A percentile compares a stretch with the other conserved stretches of the same genome.
These are phyloP conservation scores for Rafetus swinhoei DNA, from an alignment of 2,113 vertebrate genomes.

Conservation along the genomic window DNA sequence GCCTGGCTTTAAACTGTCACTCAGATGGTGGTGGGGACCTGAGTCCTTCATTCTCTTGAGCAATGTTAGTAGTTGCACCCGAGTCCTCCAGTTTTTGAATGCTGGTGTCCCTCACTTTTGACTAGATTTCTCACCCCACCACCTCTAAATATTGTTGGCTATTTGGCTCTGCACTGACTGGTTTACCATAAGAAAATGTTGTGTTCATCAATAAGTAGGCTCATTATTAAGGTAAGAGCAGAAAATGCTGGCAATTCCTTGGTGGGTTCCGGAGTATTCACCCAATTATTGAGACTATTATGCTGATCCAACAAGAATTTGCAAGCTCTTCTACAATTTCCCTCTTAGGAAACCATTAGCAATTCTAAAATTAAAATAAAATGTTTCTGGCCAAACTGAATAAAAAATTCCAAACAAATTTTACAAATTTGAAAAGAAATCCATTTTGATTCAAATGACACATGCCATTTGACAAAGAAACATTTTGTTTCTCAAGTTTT, in stretches of 20 bases:
- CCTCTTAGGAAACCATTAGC: constrained; percentile 4
- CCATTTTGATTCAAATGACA: not conserved
- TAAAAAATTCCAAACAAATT: not conserved
- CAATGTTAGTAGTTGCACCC: not conserved
- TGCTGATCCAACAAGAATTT: not conserved
- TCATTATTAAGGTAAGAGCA: not conserved
- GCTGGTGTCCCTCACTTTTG: not conserved
- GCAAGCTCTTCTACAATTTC: not conserved
- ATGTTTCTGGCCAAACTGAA: not conserved
- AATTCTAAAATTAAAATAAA: not conserved
- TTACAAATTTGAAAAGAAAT: not conserved
- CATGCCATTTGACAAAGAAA: too few relatives aligned
- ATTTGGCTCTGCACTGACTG: not conserved
- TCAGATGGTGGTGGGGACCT: fast-evolving
- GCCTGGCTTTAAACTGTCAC: not conserved
- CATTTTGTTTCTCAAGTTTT: not conserved
- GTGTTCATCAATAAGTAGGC: not conserved
- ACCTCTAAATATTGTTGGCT: not conserved
- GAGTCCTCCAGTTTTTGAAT: not conserved
- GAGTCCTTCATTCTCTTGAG: not conserved
- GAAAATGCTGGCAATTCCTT: not conserved
- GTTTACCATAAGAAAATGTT: not conserved
- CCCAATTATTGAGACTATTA: constrained; percentile 11
- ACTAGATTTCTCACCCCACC: not conserved
- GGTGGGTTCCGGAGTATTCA: not conserved